Evolutionary conservation across 2,797 vertebrate species (phyloP).

Genomic region (Thamnophis elegans): DNA sequence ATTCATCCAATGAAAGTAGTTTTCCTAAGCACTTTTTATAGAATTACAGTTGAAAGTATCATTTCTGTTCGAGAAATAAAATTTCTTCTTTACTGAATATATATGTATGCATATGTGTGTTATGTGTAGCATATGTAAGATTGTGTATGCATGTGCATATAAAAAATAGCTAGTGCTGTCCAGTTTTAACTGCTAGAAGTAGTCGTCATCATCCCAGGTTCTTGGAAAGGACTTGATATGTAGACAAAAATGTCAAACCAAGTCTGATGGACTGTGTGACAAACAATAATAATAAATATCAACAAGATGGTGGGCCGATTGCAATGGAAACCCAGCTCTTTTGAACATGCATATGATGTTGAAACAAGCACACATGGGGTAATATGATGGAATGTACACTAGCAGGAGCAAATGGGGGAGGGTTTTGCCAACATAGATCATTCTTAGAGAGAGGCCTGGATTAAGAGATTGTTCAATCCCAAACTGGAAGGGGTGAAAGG

Average conservation of each 20-base stretch:
- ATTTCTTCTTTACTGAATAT: not conserved
- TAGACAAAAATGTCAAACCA: not conserved
- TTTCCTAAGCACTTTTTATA: not conserved
- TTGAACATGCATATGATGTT: not conserved
- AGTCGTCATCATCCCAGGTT: too few species aligned
- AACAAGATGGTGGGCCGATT: not conserved
- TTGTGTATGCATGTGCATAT: not conserved
- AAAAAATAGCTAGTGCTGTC: not conserved
- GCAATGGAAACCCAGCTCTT: not conserved
- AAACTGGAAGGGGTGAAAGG: not conserved
- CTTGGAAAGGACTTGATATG: too few species aligned
- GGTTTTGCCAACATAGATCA: too few species aligned
- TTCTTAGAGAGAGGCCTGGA: not conserved
- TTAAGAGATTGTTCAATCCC: not conserved
- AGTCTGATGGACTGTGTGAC: not conserved
- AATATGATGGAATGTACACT: not conserved
- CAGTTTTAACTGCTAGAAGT: not conserved
- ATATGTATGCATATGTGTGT: not conserved
- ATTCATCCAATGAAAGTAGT: not conserved
- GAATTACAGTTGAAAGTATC: not conserved
- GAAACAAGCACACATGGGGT: not conserved
- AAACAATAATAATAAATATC: not conserved
- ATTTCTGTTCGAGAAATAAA: not conserved
- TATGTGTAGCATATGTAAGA: not conserved
- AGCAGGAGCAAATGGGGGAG: not conserved